Base-by-base conservation (phyloP, 2,113 vertebrate genomes). In the Triplophysa dalaica region DNA sequence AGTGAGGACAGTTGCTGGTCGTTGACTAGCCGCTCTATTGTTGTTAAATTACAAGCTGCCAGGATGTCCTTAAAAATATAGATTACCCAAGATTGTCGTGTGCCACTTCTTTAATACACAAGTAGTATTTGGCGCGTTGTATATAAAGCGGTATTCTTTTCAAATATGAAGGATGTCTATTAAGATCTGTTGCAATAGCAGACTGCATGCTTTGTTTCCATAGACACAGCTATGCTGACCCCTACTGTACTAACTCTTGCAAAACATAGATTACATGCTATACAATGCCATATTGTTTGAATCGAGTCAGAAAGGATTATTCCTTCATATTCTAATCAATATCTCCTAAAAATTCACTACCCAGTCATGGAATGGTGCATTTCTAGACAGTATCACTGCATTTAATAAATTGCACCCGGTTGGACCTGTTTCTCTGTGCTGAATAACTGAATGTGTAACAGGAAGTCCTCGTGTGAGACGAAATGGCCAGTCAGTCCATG, bases 401-500 rank as follows among this genome's bases (percentile, higher is more conserved):
- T 12, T 45, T 45, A 38, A 38, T 38, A 38, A 38, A 68, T 17
- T 22, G 6, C 9, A 69, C 3, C 11, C 8, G 16, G 67, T 4
- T 12, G 24, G 11, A 22, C 52, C 22, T 21, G n/a, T 22, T 10
- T 12, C 0, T 12, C 0, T 41, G 5, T 62, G 22, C 75, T 38
- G 50, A 45, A 1, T 81, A 10, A 26, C 26, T 38, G 9, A n/a
- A 21, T 58, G 19, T 58, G 3, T 3, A 16, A 24, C 17, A 66
- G 26, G 29, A 4, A 73, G 16, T 58, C 22, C 5, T 7, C 14
- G 64, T 22, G 14, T 21, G 29, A 69, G 8, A 54, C 41, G 12
- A 63, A 79, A 98, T 98, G 96, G 95, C 94, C 78, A 91, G 91
- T 82, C 92, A 94, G 19, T 87, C 94, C 68, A 89, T 95, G 43